Percentiles rank a stretch among this genome's conserved stretches.
These are phyloP conservation scores for Alces alces DNA, from an alignment of 2,113 vertebrate genomes.

Conservation along the genomic window DNA sequence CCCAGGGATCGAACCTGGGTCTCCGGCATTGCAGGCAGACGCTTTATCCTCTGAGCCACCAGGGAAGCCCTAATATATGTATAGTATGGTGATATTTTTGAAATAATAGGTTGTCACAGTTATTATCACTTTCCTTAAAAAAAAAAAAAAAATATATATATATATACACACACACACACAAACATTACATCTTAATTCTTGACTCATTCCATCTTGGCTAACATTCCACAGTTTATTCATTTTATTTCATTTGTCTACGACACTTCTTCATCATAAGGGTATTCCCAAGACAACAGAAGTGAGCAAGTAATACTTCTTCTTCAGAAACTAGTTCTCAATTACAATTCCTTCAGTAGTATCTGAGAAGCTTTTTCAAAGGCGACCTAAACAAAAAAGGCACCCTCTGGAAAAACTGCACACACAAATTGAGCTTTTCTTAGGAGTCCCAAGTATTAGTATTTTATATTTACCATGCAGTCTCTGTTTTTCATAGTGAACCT, in stretches of 20 bases:
- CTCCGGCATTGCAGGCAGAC: too few species aligned
- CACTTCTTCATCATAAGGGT: neutral
- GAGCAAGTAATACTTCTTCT: neutral
- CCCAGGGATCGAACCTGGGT: too few species aligned
- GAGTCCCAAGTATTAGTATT: neutral
- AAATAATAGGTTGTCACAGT: neutral
- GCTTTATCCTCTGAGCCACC: too few species aligned
- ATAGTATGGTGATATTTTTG: neutral
- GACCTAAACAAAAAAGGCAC: neutral
- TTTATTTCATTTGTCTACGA: neutral
- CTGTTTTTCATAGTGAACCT: neutral
- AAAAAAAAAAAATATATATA: too few species aligned
- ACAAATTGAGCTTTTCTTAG: neutral
- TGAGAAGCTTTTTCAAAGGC: neutral
- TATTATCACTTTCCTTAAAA: neutral
- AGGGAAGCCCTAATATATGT: neutral
- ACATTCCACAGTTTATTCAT: neutral
- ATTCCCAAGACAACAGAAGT: neutral
- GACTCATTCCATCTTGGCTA: neutral
- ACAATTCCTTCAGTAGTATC: slow-evolving; percentile 7
- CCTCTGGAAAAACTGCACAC: neutral
- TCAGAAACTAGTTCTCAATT: neutral
- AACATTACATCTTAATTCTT: neutral
- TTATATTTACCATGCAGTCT: neutral
- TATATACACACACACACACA: neutral